Evolutionary conservation across 2,113 vertebrate species (phyloP), one percentile per base, ranked within the genome.

Genomic region (Sander lucioperca): DNA sequence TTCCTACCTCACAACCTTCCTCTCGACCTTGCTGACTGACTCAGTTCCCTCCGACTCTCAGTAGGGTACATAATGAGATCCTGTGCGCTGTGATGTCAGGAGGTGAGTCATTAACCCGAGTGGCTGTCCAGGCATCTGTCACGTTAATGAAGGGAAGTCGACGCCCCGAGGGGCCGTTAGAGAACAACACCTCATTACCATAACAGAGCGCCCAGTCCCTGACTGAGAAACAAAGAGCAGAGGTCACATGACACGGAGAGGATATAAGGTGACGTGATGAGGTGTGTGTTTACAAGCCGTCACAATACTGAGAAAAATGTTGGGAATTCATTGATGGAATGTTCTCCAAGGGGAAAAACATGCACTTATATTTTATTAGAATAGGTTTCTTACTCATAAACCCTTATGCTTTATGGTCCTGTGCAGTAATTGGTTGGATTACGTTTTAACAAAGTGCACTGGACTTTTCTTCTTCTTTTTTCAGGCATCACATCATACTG

Each of bases 121-220:
- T 73, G 19, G 68, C 80, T 65, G 85, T 63, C 56, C 48, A 2
- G 47, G 82, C 88, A 76, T 81, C 80, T 65, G 88, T 86, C 86
- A 84, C 70, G 6, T 65, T 90, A 86, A 90, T 88, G 83, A 86
- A 69, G 80, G 76, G 33, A 39, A 74, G 83, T 36, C 33, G 47
- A 33, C 13, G 53, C 71, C 70, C 54, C 0, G 47, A 57, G 77
- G 73, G 62, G 43, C 57, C 67, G 14, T 51, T 47, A 56, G 36
- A 68, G 58, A 62, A 36, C 72, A 9, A 64, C 86, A 86, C 80
- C 77, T 86, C 77, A 79, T 90, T 84, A 76, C 2, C 83, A 87
- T 79, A 74, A 87, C 59, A 77, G 57, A 84, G 76, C 8, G 0
- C 50, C 2, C 33, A 71, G 48, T 67, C 56, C 33, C 56, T 12